phyloP scores from a whole-genome alignment of 2,888 invertebrate genomes.

The Scrobipalpa costella region DNA sequence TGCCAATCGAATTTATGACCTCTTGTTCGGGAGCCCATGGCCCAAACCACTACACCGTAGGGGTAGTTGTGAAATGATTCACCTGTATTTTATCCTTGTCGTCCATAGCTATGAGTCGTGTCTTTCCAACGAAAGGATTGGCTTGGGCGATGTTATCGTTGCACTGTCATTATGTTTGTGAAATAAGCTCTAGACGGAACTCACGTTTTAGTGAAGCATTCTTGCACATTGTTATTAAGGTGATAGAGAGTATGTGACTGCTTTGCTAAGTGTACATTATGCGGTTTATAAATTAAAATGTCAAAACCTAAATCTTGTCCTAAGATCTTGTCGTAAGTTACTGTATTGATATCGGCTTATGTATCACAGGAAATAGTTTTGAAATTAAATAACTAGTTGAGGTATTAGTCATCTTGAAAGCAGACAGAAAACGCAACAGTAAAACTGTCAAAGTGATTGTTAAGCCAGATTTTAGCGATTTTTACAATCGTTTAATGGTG shows the following conservation, averaged over 20 bases:
- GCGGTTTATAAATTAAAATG: not conserved
- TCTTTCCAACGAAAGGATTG: conserved; percentile 52
- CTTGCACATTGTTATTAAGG: conserved; percentile 14
- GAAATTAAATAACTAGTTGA: not conserved
- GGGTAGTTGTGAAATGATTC: conserved; percentile 58
- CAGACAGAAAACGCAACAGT: not conserved
- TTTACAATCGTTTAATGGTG: not conserved
- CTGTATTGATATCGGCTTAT: not conserved
- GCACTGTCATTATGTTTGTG: conserved; percentile 40
- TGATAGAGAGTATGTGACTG: not conserved
- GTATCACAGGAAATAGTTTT: conserved; percentile 4
- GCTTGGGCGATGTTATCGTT: conserved; percentile 53
- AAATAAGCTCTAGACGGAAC: conserved; percentile 23
- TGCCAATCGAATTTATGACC: no score
- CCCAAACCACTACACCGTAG: no score
- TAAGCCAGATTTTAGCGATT: not conserved
- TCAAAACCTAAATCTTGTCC: not conserved
- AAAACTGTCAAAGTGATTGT: conserved; percentile 1
- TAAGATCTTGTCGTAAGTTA: not conserved
- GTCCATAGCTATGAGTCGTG: conserved; percentile 45
- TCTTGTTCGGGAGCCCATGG: no score
- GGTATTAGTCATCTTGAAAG: not conserved
- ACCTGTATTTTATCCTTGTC: conserved; percentile 52
- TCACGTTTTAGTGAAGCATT: conserved; percentile 19
- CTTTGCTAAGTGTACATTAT: not conserved